Evolutionary conservation across 2,797 vertebrate species (phyloP).

Genomic region (Salarias fasciatus): DNA sequence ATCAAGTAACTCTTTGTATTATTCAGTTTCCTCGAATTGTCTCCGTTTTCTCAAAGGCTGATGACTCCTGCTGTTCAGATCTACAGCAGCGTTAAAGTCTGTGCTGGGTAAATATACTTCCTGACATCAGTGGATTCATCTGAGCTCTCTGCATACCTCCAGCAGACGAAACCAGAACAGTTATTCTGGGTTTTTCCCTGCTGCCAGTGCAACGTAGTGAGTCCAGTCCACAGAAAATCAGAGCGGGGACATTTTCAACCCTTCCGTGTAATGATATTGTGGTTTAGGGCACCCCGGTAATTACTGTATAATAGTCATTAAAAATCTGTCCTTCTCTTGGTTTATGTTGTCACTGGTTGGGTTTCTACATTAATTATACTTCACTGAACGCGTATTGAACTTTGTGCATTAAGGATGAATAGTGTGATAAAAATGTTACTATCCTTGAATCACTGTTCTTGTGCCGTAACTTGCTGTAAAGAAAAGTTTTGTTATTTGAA

Average conservation of each 20-base stretch:
- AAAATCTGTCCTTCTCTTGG: slow-evolving; percentile 36
- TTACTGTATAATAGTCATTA: slow-evolving; percentile 45
- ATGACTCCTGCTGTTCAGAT: background rate
- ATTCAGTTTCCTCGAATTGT: no score
- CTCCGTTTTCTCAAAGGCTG: no score
- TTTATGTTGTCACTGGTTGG: slow-evolving; percentile 22
- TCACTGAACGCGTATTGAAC: no score
- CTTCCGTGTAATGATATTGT: slow-evolving; percentile 22
- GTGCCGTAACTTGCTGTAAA: background rate
- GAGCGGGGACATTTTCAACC: slow-evolving; percentile 30
- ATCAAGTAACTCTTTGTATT: no score
- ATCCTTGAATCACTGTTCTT: no score
- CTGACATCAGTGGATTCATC: slow-evolving; percentile 34
- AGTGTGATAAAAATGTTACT: no score
- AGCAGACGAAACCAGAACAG: slow-evolving; percentile 10
- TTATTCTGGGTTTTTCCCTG: slow-evolving; percentile 40
- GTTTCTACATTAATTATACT: background rate
- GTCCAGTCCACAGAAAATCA: slow-evolving; percentile 45
- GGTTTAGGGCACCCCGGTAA: slow-evolving; percentile 18
- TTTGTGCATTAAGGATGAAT: no score
- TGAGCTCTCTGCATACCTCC: background rate
- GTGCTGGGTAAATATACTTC: slow-evolving; percentile 27
- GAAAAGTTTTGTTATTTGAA: background rate
- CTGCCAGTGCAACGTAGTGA: no score
- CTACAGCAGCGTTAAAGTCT: slow-evolving; percentile 19